Base-by-base conservation (phyloP, 1,140 invertebrate genomes). In the Drosophila bifasciata region DNA sequence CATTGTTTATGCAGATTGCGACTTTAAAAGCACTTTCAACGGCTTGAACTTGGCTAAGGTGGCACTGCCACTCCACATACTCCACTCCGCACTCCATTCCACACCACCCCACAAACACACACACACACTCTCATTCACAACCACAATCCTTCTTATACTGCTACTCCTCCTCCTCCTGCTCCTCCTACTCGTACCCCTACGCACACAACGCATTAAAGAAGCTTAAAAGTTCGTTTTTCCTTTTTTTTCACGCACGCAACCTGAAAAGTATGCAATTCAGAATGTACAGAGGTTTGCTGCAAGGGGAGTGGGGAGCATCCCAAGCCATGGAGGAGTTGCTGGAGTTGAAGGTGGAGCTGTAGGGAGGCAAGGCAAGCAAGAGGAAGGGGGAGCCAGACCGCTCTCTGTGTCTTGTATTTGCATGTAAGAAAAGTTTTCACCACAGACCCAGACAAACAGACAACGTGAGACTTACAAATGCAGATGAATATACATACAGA, bases 11-110 rank as follows among this genome's bases (percentile, higher is more conserved):
- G 53, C 66, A 67, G 64, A 59, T 60, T 58, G 61, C 64, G 83
- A 81, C 83, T 85, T 85, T 85, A 75, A 88, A 85, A 85, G 83
- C 81, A 85, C 81, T 85, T 86, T 77, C 81, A 86, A 75, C 74
- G 83, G 81, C 83, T 85, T 88, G 81, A 88, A 85, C 81, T 85
- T 81, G 81, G 77, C 69, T 56, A 69, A 69, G 66, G 66, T 69
- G 44, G 43, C 50, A 32, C 28, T 28, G 28, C 11, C 3, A 1
- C 4, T 36, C 28, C 28, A 36, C 63, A 52, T 39, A 76, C 62
- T 41, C 41, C 28, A 9, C n/a, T n/a, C n/a, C 28, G 55, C 40
- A 2, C 52, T 48, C 50, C 36, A 55, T 55, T 58, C 46, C 71
- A 36, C 71, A 73, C 53, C 50, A 16, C 46, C 36, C 48, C 61